These are phyloP conservation scores for Drosophila borealis DNA, from an alignment of 2,888 invertebrate genomes.

Conservation along the genomic window DNA sequence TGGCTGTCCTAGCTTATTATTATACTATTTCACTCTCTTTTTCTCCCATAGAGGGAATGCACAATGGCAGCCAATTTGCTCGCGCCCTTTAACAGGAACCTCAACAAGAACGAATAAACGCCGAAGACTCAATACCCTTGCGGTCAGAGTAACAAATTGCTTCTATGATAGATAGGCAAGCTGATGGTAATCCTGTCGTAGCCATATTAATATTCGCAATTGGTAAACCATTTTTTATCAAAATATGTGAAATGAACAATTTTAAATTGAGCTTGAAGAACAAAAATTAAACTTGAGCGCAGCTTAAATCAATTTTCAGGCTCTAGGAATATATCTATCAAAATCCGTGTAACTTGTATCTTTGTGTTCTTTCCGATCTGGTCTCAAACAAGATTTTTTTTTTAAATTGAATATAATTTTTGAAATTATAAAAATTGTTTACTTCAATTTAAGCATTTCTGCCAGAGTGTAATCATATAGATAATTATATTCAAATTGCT, in stretches of 20 bases:
- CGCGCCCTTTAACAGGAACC: slow-evolving; percentile 42
- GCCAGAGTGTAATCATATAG: slow-evolving; percentile 18
- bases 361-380: no score
- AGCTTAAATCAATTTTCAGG: no score
- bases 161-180: not conserved
- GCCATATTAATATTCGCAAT: no score
- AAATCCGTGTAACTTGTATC: no score
- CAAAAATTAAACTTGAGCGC: not conserved
- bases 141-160: not conserved
- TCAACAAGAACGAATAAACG: slow-evolving; percentile 19
- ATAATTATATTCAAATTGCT: slow-evolving; percentile 54
- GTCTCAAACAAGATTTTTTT: no score
- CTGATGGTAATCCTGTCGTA: not conserved
- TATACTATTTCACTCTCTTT: not conserved
- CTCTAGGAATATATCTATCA: no score
- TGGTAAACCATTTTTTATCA: no score
- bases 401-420: no score
- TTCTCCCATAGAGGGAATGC: not conserved
- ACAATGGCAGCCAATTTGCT: slow-evolving; percentile 42
- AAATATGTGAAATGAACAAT: not conserved
- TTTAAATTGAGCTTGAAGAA: not conserved
- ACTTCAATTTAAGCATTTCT: not conserved
- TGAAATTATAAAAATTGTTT: not conserved
- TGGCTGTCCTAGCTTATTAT: not conserved
- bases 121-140: not conserved